A percentile compares a stretch with the other conserved stretches of the same genome.
Conservation (phyloP, 2,888 invertebrate species). For the Candidula unifasciata region DNA sequence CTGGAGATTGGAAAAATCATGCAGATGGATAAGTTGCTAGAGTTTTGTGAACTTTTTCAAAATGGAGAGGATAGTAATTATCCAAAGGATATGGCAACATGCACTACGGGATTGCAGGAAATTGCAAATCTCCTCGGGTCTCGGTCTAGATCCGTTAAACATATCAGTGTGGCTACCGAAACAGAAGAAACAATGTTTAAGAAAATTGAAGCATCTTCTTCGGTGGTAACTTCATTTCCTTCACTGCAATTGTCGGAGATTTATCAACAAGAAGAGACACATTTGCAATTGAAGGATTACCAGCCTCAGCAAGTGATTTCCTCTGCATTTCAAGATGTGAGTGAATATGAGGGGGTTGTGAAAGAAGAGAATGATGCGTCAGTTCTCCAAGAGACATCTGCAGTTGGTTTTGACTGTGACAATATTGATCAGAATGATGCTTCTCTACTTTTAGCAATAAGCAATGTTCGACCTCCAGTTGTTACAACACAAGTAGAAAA, state of each 20-base stretch:
- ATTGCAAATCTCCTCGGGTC: constrained; percentile 45
- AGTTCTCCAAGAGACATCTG: not conserved
- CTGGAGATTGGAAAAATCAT: constrained; percentile 74
- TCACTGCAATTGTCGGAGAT: not conserved
- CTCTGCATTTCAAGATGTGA: not conserved
- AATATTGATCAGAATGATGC: constrained; percentile 43
- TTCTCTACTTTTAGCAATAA: constrained; percentile 40
- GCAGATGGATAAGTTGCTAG: constrained; percentile 70
- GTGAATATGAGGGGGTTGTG: not conserved
- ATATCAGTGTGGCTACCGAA: constrained; percentile 50
- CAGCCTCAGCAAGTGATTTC: not conserved
- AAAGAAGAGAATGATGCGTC: constrained; percentile 6
- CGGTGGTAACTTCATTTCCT: not conserved
- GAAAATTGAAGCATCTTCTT: constrained; percentile 33
- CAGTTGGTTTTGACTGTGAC: not conserved
- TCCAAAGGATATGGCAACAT: constrained; percentile 36
- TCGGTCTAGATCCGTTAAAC: constrained; percentile 45
- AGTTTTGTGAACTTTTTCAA: constrained; percentile 58
- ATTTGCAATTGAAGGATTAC: not conserved
- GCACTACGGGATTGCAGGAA: constrained; percentile 40
- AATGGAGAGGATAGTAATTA: constrained; percentile 51
- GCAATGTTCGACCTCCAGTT: constrained; percentile 41
- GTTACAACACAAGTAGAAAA: constrained; percentile 1
- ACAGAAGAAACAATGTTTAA: constrained; percentile 52
- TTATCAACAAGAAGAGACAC: not conserved